Percentiles rank a stretch among this genome's conserved stretches.
These are phyloP conservation scores for Volucella inflata DNA, from an alignment of 2,888 invertebrate species.

Conservation along the genomic window DNA sequence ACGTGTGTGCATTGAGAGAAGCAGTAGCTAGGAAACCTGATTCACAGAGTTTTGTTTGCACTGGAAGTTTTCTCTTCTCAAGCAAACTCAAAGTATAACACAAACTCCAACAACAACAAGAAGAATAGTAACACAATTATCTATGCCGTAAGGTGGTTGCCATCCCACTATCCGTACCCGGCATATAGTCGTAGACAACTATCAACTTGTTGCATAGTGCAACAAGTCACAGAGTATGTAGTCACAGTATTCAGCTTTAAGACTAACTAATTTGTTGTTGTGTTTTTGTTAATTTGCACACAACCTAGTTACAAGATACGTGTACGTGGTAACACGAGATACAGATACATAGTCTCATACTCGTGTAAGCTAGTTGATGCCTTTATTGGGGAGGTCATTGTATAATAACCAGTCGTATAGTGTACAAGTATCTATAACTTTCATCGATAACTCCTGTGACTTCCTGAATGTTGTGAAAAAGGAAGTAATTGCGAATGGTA, in stretches of 20 bases:
- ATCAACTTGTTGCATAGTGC: slow-evolving; percentile 66
- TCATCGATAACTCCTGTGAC: slow-evolving; percentile 50
- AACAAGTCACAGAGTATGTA: slow-evolving; percentile 33
- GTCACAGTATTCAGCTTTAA: not conserved
- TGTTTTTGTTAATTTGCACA: slow-evolving; percentile 43
- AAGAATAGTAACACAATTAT: slow-evolving; percentile 16
- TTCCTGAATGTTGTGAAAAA: slow-evolving; percentile 67
- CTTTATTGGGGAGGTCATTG: slow-evolving; percentile 27
- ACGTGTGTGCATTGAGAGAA: not conserved
- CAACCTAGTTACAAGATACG: slow-evolving; percentile 52
- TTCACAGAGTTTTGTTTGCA: slow-evolving; percentile 9
- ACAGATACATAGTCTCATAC: slow-evolving; percentile 13
- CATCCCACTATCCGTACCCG: slow-evolving; percentile 17
- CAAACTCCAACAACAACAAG: not conserved
- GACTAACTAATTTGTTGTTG: slow-evolving; percentile 35
- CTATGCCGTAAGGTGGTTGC: slow-evolving; percentile 40
- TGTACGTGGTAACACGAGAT: slow-evolving; percentile 48
- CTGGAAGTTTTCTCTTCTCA: slow-evolving; percentile 47
- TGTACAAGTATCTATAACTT: slow-evolving; percentile 22
- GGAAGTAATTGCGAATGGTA: slow-evolving; percentile 40
- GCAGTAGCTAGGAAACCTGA: slow-evolving; percentile 9
- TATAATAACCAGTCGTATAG: slow-evolving; percentile 37
- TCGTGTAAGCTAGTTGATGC: not conserved
- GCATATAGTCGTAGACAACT: slow-evolving; percentile 9
- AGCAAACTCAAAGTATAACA: slow-evolving; percentile 31